These are phyloP conservation scores for Mellivora capensis DNA, from an alignment of 2,113 vertebrate genomes.

Conservation along the genomic window DNA sequence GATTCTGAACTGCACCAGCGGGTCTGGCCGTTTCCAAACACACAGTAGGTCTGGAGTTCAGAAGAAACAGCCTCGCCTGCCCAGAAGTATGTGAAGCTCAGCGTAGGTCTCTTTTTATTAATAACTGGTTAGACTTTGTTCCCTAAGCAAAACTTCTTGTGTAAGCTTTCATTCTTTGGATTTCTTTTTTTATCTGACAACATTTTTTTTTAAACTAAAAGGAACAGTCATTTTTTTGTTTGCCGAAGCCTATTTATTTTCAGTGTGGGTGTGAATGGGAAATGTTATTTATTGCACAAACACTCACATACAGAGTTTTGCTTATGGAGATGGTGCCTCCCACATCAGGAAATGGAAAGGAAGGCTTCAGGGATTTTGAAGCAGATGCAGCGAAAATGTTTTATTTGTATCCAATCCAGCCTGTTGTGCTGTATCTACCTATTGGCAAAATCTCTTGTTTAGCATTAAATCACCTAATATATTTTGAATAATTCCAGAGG, in stretches of 20 bases:
- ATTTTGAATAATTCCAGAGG: slow-evolving; percentile 22
- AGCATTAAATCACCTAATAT: background rate
- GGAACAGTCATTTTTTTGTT: slow-evolving; percentile 58
- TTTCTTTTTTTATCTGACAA: slow-evolving; percentile 56
- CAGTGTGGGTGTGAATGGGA: slow-evolving; percentile 55
- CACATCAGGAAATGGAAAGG: slow-evolving; percentile 4
- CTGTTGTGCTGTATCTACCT: background rate
- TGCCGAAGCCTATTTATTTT: slow-evolving; percentile 21
- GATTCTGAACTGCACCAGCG: background rate
- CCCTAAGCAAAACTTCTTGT: background rate
- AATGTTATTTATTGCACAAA: slow-evolving; percentile 62
- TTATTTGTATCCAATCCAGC: background rate
- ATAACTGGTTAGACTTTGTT: slow-evolving; percentile 15
- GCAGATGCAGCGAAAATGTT: background rate
- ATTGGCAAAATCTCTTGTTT: background rate
- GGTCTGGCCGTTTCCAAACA: background rate
- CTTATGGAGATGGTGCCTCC: slow-evolving; percentile 46
- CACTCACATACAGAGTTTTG: slow-evolving; percentile 1
- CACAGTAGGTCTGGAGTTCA: no score
- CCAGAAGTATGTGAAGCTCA: background rate
- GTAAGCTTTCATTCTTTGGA: slow-evolving; percentile 14
- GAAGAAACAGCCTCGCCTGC: background rate
- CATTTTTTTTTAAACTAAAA: background rate
- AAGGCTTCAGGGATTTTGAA: slow-evolving; percentile 16
- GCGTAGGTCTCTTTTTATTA: slow-evolving; percentile 7